These are phyloP conservation scores for Sporophila hypoxantha DNA, from an alignment of 2,113 vertebrate species.

Conservation along the genomic window DNA sequence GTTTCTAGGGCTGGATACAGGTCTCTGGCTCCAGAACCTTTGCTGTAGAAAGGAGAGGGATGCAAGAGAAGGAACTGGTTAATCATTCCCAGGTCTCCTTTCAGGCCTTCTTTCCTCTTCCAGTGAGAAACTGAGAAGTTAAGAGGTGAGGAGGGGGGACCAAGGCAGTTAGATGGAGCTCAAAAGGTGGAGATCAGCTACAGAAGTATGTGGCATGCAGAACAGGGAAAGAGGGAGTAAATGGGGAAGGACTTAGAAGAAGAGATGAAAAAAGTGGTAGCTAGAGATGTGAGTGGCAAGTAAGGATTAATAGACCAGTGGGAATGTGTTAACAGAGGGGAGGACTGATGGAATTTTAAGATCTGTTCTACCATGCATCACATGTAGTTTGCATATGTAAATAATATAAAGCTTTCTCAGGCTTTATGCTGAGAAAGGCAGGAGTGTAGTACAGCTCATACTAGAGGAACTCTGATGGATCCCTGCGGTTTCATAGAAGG, in stretches of 20 bases:
- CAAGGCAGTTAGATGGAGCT: not conserved
- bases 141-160: not conserved
- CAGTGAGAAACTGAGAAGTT: not conserved
- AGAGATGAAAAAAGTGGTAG: not conserved
- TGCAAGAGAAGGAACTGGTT: not conserved
- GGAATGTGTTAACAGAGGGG: not conserved
- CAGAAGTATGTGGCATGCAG: not conserved
- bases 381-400: not conserved
- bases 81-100: not conserved
- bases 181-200: not conserved
- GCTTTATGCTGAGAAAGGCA: constrained; percentile 1
- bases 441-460: not conserved
- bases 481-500: not conserved
- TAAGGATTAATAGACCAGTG: not conserved
- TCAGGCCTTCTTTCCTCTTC: not conserved
- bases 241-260: not conserved
- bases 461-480: not conserved
- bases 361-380: not conserved
- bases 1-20: not conserved
- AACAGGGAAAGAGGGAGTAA: not conserved
- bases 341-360: not conserved
- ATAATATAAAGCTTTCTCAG: not conserved
- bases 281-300: not conserved
- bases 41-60: not conserved
- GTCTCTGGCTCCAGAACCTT: not conserved